Conservation (phyloP, 2,113 vertebrate species). For the Ardeotis arabs region DNA sequence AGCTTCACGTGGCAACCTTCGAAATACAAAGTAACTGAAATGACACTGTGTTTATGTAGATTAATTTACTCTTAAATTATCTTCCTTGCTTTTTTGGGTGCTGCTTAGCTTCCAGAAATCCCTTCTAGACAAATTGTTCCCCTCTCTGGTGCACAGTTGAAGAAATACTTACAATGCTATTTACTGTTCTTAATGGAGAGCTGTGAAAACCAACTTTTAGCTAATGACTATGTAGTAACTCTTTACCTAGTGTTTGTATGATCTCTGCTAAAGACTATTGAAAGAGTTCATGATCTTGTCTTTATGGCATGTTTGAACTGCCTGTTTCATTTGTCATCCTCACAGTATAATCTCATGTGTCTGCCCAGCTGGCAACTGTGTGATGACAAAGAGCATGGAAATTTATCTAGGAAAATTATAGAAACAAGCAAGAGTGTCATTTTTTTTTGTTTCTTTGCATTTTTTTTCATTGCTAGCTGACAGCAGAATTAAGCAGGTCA, state of each 20-base stretch:
- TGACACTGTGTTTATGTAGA: neutral
- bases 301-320: slow-evolving; percentile 21
- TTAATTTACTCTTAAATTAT: neutral
- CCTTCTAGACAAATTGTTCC: neutral
- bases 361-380: neutral
- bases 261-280: slow-evolving; percentile 17
- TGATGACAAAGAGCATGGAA: neutral
- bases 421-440: neutral
- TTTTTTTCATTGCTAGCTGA: neutral
- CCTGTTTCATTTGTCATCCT: slow-evolving; percentile 20
- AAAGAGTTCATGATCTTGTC: slow-evolving; percentile 54
- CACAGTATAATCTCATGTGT: neutral
- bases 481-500: neutral
- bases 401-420: neutral
- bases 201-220: neutral
- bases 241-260: neutral
- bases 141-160: neutral
- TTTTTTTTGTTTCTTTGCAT: neutral
- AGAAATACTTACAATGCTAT: neutral
- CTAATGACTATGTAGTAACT: neutral
- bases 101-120: neutral
- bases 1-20: neutral
- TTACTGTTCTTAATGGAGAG: neutral
- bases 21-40: neutral
- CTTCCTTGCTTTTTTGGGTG: neutral